Evolutionary conservation across 2,797 vertebrate species (phyloP), one percentile per base, ranked within the genome.

Genomic region (Discoglossus pictus): DNA sequence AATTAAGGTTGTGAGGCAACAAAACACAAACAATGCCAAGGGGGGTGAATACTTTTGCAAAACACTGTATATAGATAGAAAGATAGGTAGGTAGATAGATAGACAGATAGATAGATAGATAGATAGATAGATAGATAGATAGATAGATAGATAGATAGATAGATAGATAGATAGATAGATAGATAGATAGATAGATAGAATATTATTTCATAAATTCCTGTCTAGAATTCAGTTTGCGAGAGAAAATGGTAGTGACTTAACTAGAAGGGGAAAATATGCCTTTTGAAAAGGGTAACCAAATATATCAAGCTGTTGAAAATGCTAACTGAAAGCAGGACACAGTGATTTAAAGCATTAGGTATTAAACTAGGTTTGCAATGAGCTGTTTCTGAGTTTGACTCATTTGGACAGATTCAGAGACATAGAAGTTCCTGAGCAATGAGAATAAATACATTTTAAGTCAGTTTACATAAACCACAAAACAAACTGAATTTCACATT

Each of bases 361-460:
- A 62, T 61, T 55, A 55, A 61, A 54, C 21, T 11, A 13, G 16
- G 40, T 48, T 61, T 61, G 42, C 48, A 69, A 54, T 43, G 31
- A 54, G 27, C 59, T 69, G 15, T 21, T 34, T 61, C 16, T 61
- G 50, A 69, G 40, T 68, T 47, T 61, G 42, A 62, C 62, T 62
- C 53, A 61, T 55, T 55, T 61, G 34, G 58, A 55, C 56, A 61
- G 31, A 61, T 62, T 6, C 25, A 17, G 40, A 62, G 40, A 55
- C 21, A 55, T 15, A 61, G 42, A 27, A 39, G 31, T 62, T 59
- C 50, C 59, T 46, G 25, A 69, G 59, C 66, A 62, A 62, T 36
- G 39, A 55, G 62, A 54, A 58, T 46, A 60, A 68, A 61, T 61
- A 68, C 44, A 68, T 61, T 61, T 61, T 54, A 68, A 68, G 54